Conservation (phyloP, 2,113 vertebrate genomes). For the Rallus limicola region DNA sequence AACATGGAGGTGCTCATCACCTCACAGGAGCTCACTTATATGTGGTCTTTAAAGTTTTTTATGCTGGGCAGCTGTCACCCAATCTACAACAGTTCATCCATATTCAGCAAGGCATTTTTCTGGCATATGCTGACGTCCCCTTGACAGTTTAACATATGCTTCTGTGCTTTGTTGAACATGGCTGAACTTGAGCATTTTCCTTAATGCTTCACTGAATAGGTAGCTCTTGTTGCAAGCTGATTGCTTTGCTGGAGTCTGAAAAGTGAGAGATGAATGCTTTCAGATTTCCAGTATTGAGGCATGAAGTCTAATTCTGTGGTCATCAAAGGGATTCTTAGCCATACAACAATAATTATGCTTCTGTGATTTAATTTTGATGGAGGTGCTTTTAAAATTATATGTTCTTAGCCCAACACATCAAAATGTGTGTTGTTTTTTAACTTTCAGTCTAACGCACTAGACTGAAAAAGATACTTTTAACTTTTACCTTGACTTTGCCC, state of each 20-base stretch:
- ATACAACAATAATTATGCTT: neutral
- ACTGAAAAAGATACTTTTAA: neutral
- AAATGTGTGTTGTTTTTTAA: neutral
- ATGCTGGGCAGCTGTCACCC: neutral
- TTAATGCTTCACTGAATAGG: neutral
- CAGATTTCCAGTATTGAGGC: neutral
- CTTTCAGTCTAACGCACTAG: neutral
- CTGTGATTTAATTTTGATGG: neutral
- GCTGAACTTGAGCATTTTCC: neutral
- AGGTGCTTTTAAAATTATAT: neutral
- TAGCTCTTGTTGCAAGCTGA: neutral
- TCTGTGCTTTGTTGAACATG: neutral
- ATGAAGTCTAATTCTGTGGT: neutral
- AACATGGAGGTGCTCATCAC: neutral
- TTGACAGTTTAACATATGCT: constrained; percentile 5
- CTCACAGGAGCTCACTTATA: neutral
- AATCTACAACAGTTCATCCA: neutral
- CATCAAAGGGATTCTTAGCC: neutral
- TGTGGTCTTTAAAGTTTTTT: neutral
- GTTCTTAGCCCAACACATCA: neutral
- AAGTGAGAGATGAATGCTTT: neutral
- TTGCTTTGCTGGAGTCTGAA: neutral
- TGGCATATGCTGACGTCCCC: neutral
- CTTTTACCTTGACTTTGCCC: neutral
- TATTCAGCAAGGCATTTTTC: neutral